Evolutionary conservation across 2,113 vertebrate genomes (phyloP), one percentile per base, ranked within the genome.

Genomic region (Gallinago jamesoni): DNA sequence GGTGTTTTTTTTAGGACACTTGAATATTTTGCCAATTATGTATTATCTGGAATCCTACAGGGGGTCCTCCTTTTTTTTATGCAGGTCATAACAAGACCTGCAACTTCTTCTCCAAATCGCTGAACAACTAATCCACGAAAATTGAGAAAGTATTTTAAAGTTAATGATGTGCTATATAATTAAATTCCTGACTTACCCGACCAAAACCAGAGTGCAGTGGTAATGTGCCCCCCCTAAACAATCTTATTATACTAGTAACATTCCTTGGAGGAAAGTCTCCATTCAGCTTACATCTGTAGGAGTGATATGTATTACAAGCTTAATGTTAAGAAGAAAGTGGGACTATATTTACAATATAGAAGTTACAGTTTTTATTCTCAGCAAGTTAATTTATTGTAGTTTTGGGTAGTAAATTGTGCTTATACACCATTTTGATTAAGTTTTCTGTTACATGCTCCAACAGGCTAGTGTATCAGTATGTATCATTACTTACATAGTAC

Each of bases 21-120:
- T 93, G 66, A 64, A n/a, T 87, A 33, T 94, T 95, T 84, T 97
- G 85, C 50, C 45, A 84, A 7, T 93, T 92, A 60, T 43, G 17
- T 89, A 25, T 87, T 66, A 82, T 68, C 31, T 90, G 39, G 69
- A 92, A 82, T 73, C 63, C 8, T 43, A 19, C 17, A 64, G 74
- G 25, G 33, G 14, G 12, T 89, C 39, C 27, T 78, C 47, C 47
- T 3, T 35, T 70, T 43, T 43, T 48, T 52, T 66, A 53, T 55
- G 9, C 6, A 37, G 35, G 52, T 56, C 16, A 10, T 67, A 24
- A 55, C 43, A 82, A 91, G 27, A 47, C 55, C 45, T 84, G 28
- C 39, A 79, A 37, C 31, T 12, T 17, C 39, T 96, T 93, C 73
- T 81, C 22, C 14, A 57, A 75, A 31, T 33, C 72, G 39, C 60